These are phyloP conservation scores for Smutsia gigantea DNA, from an alignment of 2,797 vertebrate genomes.

Conservation along the genomic window DNA sequence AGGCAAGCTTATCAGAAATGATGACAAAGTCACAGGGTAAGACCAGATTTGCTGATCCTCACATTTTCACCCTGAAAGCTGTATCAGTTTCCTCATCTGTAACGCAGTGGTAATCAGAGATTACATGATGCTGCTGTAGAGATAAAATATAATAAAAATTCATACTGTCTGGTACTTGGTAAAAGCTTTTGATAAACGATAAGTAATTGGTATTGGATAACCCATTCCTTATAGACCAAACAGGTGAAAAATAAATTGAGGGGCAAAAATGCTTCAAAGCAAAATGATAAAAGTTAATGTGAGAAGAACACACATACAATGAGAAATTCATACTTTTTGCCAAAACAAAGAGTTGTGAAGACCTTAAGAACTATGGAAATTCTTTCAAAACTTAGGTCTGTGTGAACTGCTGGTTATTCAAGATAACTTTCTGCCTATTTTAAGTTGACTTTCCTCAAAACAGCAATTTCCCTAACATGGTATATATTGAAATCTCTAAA, in stretches of 20 bases:
- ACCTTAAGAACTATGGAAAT: constrained; percentile 25
- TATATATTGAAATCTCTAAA: not conserved
- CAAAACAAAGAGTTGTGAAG: constrained; percentile 21
- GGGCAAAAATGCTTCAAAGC: not conserved
- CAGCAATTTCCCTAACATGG: not conserved
- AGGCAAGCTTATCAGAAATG: not conserved
- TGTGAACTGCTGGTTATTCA: not conserved
- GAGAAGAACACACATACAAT: not conserved
- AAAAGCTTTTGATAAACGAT: not conserved
- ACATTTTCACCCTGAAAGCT: not conserved
- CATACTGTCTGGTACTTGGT: not conserved
- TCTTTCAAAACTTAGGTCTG: not conserved
- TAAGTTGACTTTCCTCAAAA: constrained; percentile 30
- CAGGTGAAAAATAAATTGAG: not conserved
- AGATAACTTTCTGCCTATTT: not conserved
- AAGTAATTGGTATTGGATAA: not conserved
- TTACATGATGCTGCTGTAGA: not conserved
- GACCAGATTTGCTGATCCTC: not conserved
- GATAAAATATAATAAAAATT: not conserved
- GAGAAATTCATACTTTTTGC: constrained; percentile 10
- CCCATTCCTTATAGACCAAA: not conserved
- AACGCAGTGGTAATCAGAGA: not conserved
- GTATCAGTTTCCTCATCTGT: not conserved
- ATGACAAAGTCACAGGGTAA: not conserved
- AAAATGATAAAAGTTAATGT: not conserved